Conservation (phyloP, 2,113 vertebrate species). For the Solea solea region DNA sequence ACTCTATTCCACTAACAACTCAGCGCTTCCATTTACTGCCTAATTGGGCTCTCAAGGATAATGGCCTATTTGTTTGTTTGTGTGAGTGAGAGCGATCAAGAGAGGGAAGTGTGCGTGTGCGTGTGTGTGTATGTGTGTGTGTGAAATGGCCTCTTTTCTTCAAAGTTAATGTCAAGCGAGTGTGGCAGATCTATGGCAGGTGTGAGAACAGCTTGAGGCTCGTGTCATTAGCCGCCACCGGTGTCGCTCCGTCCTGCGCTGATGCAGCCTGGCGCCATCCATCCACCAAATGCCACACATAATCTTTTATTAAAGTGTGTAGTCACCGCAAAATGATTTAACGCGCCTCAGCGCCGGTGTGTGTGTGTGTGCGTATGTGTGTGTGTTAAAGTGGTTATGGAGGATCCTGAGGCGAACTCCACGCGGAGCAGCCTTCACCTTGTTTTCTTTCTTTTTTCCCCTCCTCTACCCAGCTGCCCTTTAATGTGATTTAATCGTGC, state of each 20-base stretch:
- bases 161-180: slow-evolving; percentile 70
- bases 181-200: slow-evolving; percentile 68
- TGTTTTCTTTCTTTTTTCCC: slow-evolving; percentile 11
- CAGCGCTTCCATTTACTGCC: slow-evolving; percentile 54
- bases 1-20: slow-evolving; percentile 40
- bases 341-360: background rate
- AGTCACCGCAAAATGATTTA: slow-evolving; percentile 35
- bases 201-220: slow-evolving; percentile 77
- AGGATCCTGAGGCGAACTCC: slow-evolving; percentile 30
- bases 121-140: slow-evolving; percentile 20
- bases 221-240: slow-evolving; percentile 70
- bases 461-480: background rate
- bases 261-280: slow-evolving; percentile 60
- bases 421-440: slow-evolving; percentile 1
- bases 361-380: slow-evolving; percentile 4
- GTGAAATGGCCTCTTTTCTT: slow-evolving; percentile 39
- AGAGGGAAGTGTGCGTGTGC: slow-evolving; percentile 15
- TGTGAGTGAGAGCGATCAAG: slow-evolving; percentile 28
- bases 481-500: slow-evolving; percentile 1
- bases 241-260: slow-evolving; percentile 64
- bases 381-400: slow-evolving; percentile 53
- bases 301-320: slow-evolving; percentile 49
- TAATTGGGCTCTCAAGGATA: slow-evolving; percentile 76
- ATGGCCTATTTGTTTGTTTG: slow-evolving; percentile 64
- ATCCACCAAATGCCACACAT: slow-evolving; percentile 59